phyloP scores from a whole-genome alignment of 1,140 invertebrate genomes.

The Pogonomyrmex californicus region DNA sequence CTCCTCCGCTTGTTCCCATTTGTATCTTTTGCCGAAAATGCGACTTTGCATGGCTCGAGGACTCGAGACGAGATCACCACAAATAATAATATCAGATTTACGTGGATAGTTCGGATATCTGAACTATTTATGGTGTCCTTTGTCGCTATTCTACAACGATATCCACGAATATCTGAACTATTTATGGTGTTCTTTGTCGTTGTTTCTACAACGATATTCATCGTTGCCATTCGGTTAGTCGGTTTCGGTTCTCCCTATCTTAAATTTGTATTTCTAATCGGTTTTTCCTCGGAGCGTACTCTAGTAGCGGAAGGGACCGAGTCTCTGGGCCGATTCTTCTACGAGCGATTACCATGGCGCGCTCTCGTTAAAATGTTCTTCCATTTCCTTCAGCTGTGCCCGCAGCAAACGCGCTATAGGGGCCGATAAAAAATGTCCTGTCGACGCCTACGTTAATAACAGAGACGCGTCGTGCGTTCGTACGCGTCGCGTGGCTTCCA shows the following conservation, averaged over 20 bases:
- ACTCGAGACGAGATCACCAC: neutral
- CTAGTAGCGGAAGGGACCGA: neutral
- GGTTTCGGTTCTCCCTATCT: neutral
- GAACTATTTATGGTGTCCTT: neutral
- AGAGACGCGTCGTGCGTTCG: slow-evolving; percentile 68
- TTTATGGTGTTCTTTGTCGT: neutral
- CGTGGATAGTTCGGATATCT: neutral
- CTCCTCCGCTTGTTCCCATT: neutral
- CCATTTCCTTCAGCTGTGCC: slow-evolving; percentile 84
- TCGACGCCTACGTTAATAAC: slow-evolving; percentile 68
- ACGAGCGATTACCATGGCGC: slow-evolving; percentile 63
- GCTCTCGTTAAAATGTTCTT: slow-evolving; percentile 72
- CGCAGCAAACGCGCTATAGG: slow-evolving; percentile 79
- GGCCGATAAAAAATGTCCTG: slow-evolving; percentile 82
- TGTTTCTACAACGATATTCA: too few relatives aligned
- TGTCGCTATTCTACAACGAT: neutral
- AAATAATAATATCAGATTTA: neutral
- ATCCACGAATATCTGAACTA: neutral
- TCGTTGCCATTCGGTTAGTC: too few relatives aligned
- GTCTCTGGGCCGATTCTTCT: slow-evolving; percentile 36
- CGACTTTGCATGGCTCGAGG: neutral
- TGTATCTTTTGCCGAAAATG: neutral
- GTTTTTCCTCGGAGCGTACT: neutral
- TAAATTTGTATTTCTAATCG: neutral
- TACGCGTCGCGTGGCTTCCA: slow-evolving; percentile 34